Conservation (phyloP, 2,113 vertebrate species). For the Chinchilla lanigera region DNA sequence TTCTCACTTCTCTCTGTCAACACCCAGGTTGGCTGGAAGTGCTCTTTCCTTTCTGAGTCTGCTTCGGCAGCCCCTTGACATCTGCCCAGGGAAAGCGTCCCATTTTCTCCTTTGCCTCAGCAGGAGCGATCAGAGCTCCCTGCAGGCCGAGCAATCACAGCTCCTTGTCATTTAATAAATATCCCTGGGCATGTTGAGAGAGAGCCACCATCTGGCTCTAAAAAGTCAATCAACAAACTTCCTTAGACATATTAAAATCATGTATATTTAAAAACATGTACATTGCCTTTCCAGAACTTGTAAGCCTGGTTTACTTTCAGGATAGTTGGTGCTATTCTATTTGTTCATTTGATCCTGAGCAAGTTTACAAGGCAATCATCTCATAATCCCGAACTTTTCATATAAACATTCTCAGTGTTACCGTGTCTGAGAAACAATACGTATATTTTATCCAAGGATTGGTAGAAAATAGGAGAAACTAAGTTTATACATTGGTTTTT, state of each 20-base stretch:
- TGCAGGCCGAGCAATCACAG: background rate
- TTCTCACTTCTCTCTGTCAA: constrained; percentile 55
- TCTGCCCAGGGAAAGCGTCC: background rate
- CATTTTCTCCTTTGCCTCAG: background rate
- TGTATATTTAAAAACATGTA: constrained; percentile 2
- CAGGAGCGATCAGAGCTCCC: background rate
- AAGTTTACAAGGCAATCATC: background rate
- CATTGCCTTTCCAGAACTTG: constrained; percentile 31
- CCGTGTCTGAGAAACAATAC: background rate
- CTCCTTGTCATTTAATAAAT: constrained; percentile 58
- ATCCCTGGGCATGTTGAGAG: constrained; percentile 22
- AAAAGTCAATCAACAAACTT: constrained; percentile 37
- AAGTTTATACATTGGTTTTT: background rate
- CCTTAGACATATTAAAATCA: constrained; percentile 48
- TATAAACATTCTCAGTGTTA: background rate
- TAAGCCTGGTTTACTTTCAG: background rate
- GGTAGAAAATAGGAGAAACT: background rate
- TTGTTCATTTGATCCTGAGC: background rate
- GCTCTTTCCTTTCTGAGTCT: constrained; percentile 11
- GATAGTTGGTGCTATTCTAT: background rate
- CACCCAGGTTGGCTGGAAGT: constrained; percentile 15
- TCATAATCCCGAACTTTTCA: background rate
- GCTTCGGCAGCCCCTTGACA: background rate
- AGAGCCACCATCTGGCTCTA: constrained; percentile 45
- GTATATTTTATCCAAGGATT: background rate